Evolutionary conservation across 2,113 vertebrate species (phyloP), one percentile per base, ranked within the genome.

Genomic region (Upupa epops): DNA sequence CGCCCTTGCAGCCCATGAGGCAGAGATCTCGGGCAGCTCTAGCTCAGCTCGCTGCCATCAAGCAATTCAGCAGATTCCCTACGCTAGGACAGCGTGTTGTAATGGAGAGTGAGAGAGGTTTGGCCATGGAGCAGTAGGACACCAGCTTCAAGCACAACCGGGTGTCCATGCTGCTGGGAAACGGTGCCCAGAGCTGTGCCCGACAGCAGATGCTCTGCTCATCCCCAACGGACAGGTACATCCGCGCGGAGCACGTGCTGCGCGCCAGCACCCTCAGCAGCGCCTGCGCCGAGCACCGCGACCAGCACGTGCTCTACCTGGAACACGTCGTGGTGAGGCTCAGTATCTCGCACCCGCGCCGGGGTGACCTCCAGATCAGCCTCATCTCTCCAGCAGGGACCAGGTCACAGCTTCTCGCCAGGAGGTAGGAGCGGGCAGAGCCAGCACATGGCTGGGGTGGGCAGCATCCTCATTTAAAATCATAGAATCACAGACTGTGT

Each of bases 361-460:
- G 99, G 0, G 98, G 99, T 2, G 99, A 99, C 96, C 98, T 99
- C 68, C 98, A 99, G 95, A 98, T 99, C 96, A 97, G 97, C 96
- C 98, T 99, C 54, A 64, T 98, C 46, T 99, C 99, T 28, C 99
- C 99, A 0, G 97, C 98, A 0, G 98, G 99, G 46, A 99, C 98
- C 22, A 98, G 97, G 77, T 98, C 99, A 0, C 98, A 99, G 89
- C 98, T 99, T 13, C 95, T 99, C 17, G 98, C 97, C 32, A 98
- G 97, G 94, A 98, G 99, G 99, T 99, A 83, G 97, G 97, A 66
- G 31, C 3, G 0, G 19, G 22, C 2, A 0, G 36, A 70, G 31
- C 22, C 31, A 8, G 29, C 11, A 2, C 0, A 0, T 0, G 0
- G 1, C 68, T 26, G 69, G 25, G 55, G 20, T 60, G 68, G 51